Evolutionary conservation across 2,113 vertebrate genomes (phyloP), one percentile per base, ranked within the genome.

Genomic region (Ascaphus truei): DNA sequence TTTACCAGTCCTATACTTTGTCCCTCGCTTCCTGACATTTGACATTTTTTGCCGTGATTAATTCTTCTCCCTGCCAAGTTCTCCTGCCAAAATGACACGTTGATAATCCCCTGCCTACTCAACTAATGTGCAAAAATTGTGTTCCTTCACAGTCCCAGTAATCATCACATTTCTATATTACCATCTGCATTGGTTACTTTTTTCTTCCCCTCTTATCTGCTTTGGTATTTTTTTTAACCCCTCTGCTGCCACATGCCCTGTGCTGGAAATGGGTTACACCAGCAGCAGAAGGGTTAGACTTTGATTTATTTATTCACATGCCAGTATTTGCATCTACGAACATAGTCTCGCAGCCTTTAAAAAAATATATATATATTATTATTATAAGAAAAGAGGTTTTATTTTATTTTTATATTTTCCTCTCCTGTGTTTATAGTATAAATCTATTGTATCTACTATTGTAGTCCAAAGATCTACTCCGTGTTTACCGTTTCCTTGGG

Each of bases 101-200:
- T 71, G 67, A 71, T 71, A 71, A 71, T 71, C 67, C 67, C 67
- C 56, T 71, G 67, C 67, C 67, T 71, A 71, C 67, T 61, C 57
- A 71, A 71, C 67, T 71, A 71, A 71, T 71, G 67, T 71, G 67
- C 67, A 71, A 61, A 71, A 71, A 71, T 71, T 71, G 67, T 71
- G 67, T 71, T 71, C 57, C 41, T 71, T 71, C 67, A n/a, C 67
- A 71, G 56, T 61, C 45, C 67, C 57, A 61, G 67, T 47, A 71
- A 71, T 71, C 67, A 71, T 71, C 67, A 41, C 67, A 71, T 71
- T 71, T 71, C 57, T 52, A 71, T 61, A 71, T 71, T 71, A 71
- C 67, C 67, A 71, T 71, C 67, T 71, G 67, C 67, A 71, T 34
- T 71, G 43, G 33, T 60, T 61, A 16, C 56, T 34, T 66, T 31